Evolutionary conservation across 2,888 invertebrate genomes (phyloP).

Genomic region (Dusona sp.): DNA sequence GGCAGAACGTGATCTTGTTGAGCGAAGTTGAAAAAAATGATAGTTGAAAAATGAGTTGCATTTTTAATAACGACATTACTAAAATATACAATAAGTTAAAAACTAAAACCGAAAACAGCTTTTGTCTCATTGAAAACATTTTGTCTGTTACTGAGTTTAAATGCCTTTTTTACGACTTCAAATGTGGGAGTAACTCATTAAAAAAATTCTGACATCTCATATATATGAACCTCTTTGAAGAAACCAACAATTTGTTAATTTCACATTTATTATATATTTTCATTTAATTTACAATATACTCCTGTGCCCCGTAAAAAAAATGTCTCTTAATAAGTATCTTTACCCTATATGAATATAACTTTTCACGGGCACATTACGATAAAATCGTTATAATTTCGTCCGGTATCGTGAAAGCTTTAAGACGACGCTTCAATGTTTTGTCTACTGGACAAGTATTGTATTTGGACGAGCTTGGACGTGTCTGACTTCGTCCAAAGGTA

Average conservation of each 20-base stretch:
- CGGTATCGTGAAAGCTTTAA: neutral
- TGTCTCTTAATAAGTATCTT: neutral
- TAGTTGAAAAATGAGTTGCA: neutral
- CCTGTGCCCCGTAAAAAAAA: neutral
- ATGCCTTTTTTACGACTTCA: too few species aligned
- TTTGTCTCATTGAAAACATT: too few species aligned
- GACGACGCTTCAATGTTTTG: slow-evolving; percentile 18
- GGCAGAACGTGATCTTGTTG: neutral
- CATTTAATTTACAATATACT: neutral
- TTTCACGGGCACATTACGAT: slow-evolving; percentile 12
- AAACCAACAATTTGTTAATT: neutral
- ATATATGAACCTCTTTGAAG: neutral
- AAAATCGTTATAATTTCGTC: slow-evolving; percentile 19
- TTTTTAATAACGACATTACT: neutral
- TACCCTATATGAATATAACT: neutral
- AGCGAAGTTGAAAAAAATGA: neutral
- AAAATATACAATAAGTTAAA: neutral
- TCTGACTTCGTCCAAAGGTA: slow-evolving; percentile 35
- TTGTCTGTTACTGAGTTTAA: too few species aligned
- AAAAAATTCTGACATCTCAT: neutral
- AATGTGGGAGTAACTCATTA: neutral
- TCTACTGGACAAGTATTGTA: slow-evolving; percentile 50
- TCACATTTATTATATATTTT: neutral
- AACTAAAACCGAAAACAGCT: neutral
- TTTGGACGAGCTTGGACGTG: slow-evolving; percentile 43